phyloP scores from a whole-genome alignment of 2,888 invertebrate species.

The Drosophila pullipes region DNA sequence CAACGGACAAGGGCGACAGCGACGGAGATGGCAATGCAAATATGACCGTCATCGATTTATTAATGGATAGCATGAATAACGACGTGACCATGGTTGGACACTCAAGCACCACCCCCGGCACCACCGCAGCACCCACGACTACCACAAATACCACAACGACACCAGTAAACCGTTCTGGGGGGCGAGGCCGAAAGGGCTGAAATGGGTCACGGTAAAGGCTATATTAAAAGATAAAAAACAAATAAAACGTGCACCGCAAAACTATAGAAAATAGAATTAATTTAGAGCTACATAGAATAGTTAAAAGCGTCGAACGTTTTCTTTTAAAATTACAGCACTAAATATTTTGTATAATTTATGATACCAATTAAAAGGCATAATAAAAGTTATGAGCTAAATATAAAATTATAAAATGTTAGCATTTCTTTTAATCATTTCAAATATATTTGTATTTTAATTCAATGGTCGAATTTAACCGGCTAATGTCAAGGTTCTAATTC shows the following conservation, averaged over 20 bases:
- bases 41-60: slow-evolving; percentile 59
- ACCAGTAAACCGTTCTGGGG: slow-evolving; percentile 38
- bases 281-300: slow-evolving; percentile 34
- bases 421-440: neutral
- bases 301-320: slow-evolving; percentile 6
- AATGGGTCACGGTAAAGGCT: slow-evolving; percentile 34
- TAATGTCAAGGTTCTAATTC: slow-evolving; percentile 1
- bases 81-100: slow-evolving; percentile 57
- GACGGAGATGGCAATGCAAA: slow-evolving; percentile 56
- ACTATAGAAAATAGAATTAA: slow-evolving; percentile 12
- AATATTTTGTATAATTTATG: slow-evolving; percentile 10
- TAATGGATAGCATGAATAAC: slow-evolving; percentile 68
- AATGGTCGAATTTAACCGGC: neutral
- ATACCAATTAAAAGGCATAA: neutral
- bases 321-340: neutral
- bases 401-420: neutral
- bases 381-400: neutral
- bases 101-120: slow-evolving; percentile 38
- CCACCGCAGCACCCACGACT: slow-evolving; percentile 34
- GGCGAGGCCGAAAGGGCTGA: slow-evolving; percentile 66
- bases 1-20: slow-evolving; percentile 85
- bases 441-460: neutral
- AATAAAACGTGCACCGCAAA: slow-evolving; percentile 28
- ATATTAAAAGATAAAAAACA: slow-evolving; percentile 16
- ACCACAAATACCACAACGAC: slow-evolving; percentile 25